Conservation (phyloP, 2,113 vertebrate species). For the Tragelaphus buxtoni region DNA sequence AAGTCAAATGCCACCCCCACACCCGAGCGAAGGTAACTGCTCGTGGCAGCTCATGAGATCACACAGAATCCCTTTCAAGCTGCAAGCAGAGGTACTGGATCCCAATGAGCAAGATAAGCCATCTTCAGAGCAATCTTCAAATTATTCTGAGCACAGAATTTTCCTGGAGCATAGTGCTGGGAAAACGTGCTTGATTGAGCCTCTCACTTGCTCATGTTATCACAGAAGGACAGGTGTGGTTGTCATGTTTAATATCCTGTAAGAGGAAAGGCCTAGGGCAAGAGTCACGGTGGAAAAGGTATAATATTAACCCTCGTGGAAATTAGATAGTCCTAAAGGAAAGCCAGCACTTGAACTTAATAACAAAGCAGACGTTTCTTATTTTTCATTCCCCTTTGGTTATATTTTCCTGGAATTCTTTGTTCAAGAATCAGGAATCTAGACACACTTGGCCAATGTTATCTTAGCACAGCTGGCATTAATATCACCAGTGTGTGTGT, state of each 20-base stretch:
- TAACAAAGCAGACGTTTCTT: neutral
- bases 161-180: neutral
- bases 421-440: neutral
- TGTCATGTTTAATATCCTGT: constrained; percentile 54
- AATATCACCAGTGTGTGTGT: neutral
- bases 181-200: neutral
- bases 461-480: neutral
- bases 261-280: neutral
- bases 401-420: neutral
- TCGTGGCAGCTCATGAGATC: constrained; percentile 43
- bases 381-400: neutral
- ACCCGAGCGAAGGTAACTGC: constrained; percentile 19
- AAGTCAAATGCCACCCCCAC: constrained; percentile 62
- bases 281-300: neutral
- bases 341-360: neutral
- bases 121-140: neutral
- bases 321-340: neutral
- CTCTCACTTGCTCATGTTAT: neutral
- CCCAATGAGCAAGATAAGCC: neutral
- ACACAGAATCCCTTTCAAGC: neutral
- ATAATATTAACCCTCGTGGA: neutral
- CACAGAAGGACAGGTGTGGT: neutral
- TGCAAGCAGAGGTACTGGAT: neutral
- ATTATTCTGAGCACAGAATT: neutral
- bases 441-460: neutral